phyloP scores from a whole-genome alignment of 1,140 invertebrate species.

The Pseudomyrmex cubaensis region DNA sequence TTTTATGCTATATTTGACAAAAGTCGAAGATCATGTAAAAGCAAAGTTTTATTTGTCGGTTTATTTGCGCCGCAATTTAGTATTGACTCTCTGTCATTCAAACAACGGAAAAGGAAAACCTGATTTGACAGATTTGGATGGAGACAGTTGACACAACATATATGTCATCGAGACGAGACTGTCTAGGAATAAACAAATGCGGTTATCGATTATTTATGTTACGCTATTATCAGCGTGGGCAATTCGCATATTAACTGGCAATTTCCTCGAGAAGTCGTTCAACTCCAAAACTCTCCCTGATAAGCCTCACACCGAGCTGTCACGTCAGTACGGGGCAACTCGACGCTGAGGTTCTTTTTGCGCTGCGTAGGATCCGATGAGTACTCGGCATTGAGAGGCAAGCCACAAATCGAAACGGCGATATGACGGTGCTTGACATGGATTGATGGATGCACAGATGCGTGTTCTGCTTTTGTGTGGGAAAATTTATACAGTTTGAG shows the following conservation, averaged over 20 bases:
- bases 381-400: slow-evolving; percentile 54
- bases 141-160: not conserved
- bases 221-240: not conserved
- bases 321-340: slow-evolving; percentile 36
- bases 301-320: slow-evolving; percentile 25
- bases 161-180: not conserved
- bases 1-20: not conserved
- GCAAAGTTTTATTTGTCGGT: not conserved
- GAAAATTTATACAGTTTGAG: slow-evolving; percentile 9
- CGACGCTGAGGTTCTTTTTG: slow-evolving; percentile 59
- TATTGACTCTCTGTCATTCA: not conserved
- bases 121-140: not conserved
- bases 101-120: not conserved
- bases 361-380: slow-evolving; percentile 59
- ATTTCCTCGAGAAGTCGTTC: slow-evolving; percentile 34
- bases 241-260: slow-evolving; percentile 16
- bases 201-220: slow-evolving; percentile 19
- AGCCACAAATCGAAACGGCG: slow-evolving; percentile 68
- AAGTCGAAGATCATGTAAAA: not conserved
- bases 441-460: slow-evolving; percentile 66
- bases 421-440: slow-evolving; percentile 60
- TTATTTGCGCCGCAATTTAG: not conserved
- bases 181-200: not conserved
- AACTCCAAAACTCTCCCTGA: slow-evolving; percentile 4
- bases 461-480: slow-evolving; percentile 37